These are phyloP conservation scores for Coelinius sp. DNA, from an alignment of 2,888 invertebrate genomes.

Conservation along the genomic window DNA sequence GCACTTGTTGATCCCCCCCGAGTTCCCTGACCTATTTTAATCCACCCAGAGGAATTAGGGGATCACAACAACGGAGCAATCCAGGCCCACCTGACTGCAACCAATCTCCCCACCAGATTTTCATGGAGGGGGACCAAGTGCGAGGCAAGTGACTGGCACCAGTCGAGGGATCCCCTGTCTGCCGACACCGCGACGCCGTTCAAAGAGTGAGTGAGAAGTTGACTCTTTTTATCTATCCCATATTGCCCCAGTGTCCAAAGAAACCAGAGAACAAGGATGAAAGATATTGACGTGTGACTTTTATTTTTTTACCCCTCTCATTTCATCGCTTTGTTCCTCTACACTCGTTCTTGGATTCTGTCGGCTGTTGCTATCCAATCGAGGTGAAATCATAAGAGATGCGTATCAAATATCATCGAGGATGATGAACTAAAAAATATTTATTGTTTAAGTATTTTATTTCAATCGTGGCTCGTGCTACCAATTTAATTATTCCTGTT, in stretches of 20 bases:
- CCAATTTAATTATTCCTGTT: background rate
- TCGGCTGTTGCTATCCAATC: slow-evolving; percentile 21
- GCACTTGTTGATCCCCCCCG: background rate
- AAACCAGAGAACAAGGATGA: background rate
- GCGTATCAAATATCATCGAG: background rate
- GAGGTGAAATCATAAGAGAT: background rate
- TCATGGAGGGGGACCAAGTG: background rate
- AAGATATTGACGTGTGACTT: background rate
- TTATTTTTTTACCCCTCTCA: background rate
- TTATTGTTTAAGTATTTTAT: background rate
- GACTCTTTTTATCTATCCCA: background rate
- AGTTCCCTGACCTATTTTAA: slow-evolving; percentile 25
- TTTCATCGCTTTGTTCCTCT: background rate
- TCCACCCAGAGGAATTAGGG: background rate
- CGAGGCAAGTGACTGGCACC: background rate
- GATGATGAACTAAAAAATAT: background rate
- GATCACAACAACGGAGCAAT: background rate
- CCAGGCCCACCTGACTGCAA: background rate
- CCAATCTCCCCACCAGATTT: background rate
- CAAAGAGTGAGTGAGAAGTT: background rate
- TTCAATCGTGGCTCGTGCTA: background rate
- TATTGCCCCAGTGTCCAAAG: background rate
- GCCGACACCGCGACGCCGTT: background rate
- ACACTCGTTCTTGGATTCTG: background rate
- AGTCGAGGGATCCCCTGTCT: background rate